Conservation (phyloP, 2,113 vertebrate genomes). For the Procavia capensis region DNA sequence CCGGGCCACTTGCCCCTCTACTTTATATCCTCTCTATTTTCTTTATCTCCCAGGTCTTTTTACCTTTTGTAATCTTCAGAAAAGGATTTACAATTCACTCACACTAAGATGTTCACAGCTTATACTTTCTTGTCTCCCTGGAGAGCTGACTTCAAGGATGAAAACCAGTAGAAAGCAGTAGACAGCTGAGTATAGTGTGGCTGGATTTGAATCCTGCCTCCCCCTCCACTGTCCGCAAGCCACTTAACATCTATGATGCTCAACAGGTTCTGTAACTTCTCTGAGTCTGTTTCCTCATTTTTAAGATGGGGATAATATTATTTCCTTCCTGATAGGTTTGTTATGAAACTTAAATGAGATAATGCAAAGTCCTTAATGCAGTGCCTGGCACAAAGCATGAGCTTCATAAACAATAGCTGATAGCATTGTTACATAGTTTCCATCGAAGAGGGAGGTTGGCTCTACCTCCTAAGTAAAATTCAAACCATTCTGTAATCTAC, state of each 20-base stretch:
- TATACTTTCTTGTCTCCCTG: not conserved
- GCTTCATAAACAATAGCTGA: not conserved
- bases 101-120: not conserved
- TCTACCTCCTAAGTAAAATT: not conserved
- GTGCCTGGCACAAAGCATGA: not conserved
- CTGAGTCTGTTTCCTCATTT: not conserved
- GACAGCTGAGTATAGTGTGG: not conserved
- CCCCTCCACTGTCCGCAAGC: not conserved
- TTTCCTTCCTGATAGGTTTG: conserved; percentile 27
- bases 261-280: not conserved
- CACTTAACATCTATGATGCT: not conserved
- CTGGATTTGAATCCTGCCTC: not conserved
- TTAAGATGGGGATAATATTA: not conserved
- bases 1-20: not conserved
- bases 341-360: conserved; percentile 36
- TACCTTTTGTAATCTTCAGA: not conserved
- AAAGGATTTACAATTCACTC: not conserved
- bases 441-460: not conserved
- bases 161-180: not conserved
- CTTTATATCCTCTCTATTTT: not conserved
- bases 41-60: not conserved
- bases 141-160: not conserved
- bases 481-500: not conserved
- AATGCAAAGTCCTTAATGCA: not conserved
- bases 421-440: not conserved